These are phyloP conservation scores for Diarsia rubi DNA, from an alignment of 2,888 invertebrate genomes.

Conservation along the genomic window DNA sequence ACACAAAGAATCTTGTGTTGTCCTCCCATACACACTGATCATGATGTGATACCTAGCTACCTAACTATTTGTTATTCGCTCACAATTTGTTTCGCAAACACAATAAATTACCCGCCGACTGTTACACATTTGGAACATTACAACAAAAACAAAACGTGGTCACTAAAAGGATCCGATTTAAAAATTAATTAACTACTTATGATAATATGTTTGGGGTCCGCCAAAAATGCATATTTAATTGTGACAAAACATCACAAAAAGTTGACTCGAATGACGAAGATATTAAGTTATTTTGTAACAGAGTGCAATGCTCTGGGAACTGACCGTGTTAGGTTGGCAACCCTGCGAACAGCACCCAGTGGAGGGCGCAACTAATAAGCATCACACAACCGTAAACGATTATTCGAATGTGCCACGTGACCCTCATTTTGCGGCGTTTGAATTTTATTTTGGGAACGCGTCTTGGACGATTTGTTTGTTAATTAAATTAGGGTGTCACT, in stretches of 20 bases:
- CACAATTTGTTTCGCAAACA: constrained; percentile 75
- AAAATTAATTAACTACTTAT: constrained; percentile 87
- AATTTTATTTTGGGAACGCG: constrained; percentile 75
- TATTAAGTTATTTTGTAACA: constrained; percentile 86
- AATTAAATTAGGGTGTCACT: constrained; percentile 72
- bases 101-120: constrained; percentile 75
- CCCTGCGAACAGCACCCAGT: constrained; percentile 62
- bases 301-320: constrained; percentile 86
- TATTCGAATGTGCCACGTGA: constrained; percentile 81
- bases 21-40: constrained; percentile 62
- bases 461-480: constrained; percentile 71
- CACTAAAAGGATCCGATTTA: constrained; percentile 81
- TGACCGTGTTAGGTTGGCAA: constrained; percentile 84
- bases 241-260: constrained; percentile 83
- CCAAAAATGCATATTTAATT: constrained; percentile 83
- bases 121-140: constrained; percentile 75
- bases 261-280: constrained; percentile 80
- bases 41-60: constrained; percentile 66
- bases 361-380: constrained; percentile 74
- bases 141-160: constrained; percentile 76
- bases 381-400: constrained; percentile 82
- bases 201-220: constrained; percentile 82
- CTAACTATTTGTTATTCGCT: constrained; percentile 67
- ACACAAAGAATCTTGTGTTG: constrained; percentile 79
- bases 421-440: constrained; percentile 66